These are phyloP conservation scores for Laticauda colubrina DNA, from an alignment of 2,113 vertebrate genomes.

Conservation along the genomic window DNA sequence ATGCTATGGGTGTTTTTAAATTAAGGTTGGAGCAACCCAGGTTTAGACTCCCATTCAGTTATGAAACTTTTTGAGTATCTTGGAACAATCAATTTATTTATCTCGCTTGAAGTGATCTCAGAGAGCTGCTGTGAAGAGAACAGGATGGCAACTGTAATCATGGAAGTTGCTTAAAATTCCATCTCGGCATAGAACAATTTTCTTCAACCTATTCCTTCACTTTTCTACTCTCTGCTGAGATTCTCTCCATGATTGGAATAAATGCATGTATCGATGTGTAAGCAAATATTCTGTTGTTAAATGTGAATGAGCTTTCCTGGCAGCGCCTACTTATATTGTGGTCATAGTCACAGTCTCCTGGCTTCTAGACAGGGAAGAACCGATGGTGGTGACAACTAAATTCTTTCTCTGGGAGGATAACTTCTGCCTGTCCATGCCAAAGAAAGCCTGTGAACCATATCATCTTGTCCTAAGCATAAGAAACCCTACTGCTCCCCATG, in stretches of 20 bases:
- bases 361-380: not conserved
- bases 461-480: conserved; percentile 11
- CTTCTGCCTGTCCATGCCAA: not conserved
- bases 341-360: not conserved
- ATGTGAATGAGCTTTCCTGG: not conserved
- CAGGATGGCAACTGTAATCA: not conserved
- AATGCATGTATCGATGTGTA: not conserved
- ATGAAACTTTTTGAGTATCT: not conserved
- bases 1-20: not conserved
- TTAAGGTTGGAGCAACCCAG: not conserved
- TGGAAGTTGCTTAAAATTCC: not conserved
- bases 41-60: not conserved
- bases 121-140: not conserved
- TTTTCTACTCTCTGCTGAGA: not conserved
- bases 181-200: not conserved
- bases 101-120: not conserved
- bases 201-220: not conserved
- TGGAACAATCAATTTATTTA: not conserved
- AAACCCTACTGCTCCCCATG: conserved; percentile 25
- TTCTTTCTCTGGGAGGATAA: not conserved
- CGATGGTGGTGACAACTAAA: not conserved
- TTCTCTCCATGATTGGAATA: not conserved
- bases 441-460: not conserved
- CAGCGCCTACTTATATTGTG: not conserved
- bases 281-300: not conserved